Base-by-base conservation (phyloP, 2,797 vertebrate genomes). In the Helostoma temminkii region DNA sequence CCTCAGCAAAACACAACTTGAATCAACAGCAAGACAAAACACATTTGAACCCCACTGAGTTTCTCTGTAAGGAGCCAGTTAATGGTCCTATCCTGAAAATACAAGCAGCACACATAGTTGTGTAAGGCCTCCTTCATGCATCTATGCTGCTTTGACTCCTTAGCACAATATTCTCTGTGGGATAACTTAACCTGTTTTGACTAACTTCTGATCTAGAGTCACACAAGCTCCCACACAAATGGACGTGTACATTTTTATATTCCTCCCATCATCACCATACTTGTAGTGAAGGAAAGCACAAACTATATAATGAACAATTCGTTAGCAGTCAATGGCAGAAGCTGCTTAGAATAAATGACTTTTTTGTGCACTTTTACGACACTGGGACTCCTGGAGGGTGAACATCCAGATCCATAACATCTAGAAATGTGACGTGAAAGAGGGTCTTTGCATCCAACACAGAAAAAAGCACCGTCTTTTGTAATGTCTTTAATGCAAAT, bases 11-110 rank as follows among this genome's bases (percentile, higher is more conserved):
- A 84, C 86, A 82, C 89, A 85, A 86, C 82, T 85, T 88, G 84
- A 89, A 86, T 88, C 87, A 84, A 88, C 86, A 87, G 79, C 61
- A 47, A 83, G 80, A 90, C 91, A 89, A 89, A 90, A 90, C 77
- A 66, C 83, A 81, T 84, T n/a, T 65, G 73, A 76, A 74, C 71
- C 90, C 86, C 3, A 62, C 89, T 74, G 90, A 80, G 80, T 45
- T 81, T 77, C 79, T 74, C 86, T 80, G 80, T 67, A 59, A 65
- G 86, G 53, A 74, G 78, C 79, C 81, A 21, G 80, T 89, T 87
- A 89, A 85, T 74, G 64, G 80, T 39, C 66, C 78, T 24, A 57
- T 69, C 46, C 63, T 73, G 74, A 81, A 87, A 87, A 82, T 25
- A 89, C 76, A 85, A 86, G 84, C 74, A 76, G 57, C 76, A 47